Evolutionary conservation across 2,888 invertebrate genomes (phyloP).

Genomic region (Drosophila limbata): DNA sequence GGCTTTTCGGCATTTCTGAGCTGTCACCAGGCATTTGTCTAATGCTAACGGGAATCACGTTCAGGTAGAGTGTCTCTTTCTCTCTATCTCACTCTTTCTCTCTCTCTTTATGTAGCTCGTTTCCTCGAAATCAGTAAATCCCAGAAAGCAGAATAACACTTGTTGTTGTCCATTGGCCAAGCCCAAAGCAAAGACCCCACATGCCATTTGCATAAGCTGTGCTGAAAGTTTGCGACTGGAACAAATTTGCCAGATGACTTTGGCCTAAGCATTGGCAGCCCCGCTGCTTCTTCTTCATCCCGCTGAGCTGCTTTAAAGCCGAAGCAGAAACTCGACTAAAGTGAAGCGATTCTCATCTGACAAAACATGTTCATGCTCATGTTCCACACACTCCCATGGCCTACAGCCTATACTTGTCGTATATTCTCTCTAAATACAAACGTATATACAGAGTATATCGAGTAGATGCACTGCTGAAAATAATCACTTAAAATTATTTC

Average conservation of each 20-base stretch:
- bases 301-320: background rate
- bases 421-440: background rate
- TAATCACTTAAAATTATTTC: too few species aligned
- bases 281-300: background rate
- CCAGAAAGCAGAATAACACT: conserved; percentile 4
- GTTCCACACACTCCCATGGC: background rate
- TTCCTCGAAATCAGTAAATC: conserved; percentile 1
- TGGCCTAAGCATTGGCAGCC: conserved; percentile 6
- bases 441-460: conserved; percentile 3
- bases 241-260: conserved; percentile 37
- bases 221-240: conserved; percentile 27
- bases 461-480: background rate
- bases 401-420: background rate
- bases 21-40: conserved; percentile 7
- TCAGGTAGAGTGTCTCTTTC: background rate
- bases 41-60: conserved; percentile 5
- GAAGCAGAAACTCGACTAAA: conserved; percentile 3
- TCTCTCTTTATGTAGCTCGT: background rate
- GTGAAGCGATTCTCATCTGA: conserved; percentile 28
- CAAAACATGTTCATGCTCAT: conserved; percentile 30
- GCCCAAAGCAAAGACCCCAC: conserved; percentile 12
- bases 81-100: background rate
- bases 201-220: conserved; percentile 38
- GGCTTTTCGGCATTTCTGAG: conserved; percentile 12
- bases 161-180: conserved; percentile 1